phyloP scores from a whole-genome alignment of 2,113 vertebrate genomes.

The Puffinus mauretanicus region DNA sequence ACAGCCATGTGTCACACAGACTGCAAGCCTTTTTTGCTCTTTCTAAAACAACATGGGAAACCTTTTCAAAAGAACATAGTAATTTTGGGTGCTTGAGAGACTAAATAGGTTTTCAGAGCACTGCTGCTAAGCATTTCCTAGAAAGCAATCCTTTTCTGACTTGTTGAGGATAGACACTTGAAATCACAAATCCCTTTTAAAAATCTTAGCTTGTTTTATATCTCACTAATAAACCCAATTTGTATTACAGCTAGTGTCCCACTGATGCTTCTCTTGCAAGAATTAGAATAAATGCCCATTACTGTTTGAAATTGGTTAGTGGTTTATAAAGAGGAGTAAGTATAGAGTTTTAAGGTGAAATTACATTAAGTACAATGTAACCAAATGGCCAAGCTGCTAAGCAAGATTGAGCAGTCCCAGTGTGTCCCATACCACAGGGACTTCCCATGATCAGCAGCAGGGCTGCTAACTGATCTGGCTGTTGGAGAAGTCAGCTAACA shows the following conservation, averaged over 20 bases:
- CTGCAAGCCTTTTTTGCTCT: background rate
- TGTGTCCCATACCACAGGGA: background rate
- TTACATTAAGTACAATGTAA: background rate
- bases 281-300: background rate
- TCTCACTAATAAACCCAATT: background rate
- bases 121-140: background rate
- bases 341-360: background rate
- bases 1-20: background rate
- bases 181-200: background rate
- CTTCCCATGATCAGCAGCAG: background rate
- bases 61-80: background rate
- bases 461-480: background rate
- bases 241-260: background rate
- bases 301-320: background rate
- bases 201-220: background rate
- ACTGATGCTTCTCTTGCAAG: background rate
- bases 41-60: background rate
- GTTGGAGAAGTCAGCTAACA: background rate
- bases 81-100: background rate
- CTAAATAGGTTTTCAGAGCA: background rate
- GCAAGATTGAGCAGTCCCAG: background rate
- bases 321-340: background rate
- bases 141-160: background rate
- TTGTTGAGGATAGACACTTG: background rate
- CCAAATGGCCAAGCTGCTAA: background rate